These are phyloP conservation scores for Xenotilapia flavipinnis DNA, from an alignment of 2,113 vertebrate genomes.

Conservation along the genomic window DNA sequence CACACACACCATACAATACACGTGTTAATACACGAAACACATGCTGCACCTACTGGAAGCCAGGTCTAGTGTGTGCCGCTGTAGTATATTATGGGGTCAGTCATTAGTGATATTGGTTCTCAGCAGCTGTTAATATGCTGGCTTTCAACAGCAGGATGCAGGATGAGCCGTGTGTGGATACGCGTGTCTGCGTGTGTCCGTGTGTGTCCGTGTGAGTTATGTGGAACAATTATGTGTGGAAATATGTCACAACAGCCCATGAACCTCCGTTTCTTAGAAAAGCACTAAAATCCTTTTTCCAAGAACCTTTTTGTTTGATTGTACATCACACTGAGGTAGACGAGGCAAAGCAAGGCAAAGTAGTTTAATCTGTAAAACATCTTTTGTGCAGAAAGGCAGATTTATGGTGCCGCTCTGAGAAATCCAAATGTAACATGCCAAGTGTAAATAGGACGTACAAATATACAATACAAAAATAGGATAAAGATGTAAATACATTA, in stretches of 20 bases:
- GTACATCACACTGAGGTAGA: not conserved
- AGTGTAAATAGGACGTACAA: not conserved
- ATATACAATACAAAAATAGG: not conserved
- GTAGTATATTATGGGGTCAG: constrained; percentile 20
- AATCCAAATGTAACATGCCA: not conserved
- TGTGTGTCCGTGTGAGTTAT: not conserved
- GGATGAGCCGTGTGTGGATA: constrained; percentile 17
- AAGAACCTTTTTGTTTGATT: not conserved
- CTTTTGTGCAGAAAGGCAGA: not conserved
- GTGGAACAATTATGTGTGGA: not conserved
- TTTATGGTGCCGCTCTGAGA: not conserved
- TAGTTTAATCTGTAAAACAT: not conserved
- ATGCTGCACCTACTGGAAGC: not conserved
- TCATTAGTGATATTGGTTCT: constrained; percentile 65
- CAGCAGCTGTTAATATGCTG: constrained; percentile 44
- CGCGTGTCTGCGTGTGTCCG: not conserved
- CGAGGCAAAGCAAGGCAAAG: not conserved
- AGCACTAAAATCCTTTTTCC: not conserved
- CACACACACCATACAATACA: not conserved
- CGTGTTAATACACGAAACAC: constrained; percentile 9
- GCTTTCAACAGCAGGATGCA: constrained; percentile 29
- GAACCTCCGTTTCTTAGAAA: not conserved
- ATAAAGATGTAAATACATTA: not conserved
- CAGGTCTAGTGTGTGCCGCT: not conserved
- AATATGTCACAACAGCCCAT: not conserved